phyloP scores from a whole-genome alignment of 1,140 invertebrate species.

The Heliconius eleuchia region DNA sequence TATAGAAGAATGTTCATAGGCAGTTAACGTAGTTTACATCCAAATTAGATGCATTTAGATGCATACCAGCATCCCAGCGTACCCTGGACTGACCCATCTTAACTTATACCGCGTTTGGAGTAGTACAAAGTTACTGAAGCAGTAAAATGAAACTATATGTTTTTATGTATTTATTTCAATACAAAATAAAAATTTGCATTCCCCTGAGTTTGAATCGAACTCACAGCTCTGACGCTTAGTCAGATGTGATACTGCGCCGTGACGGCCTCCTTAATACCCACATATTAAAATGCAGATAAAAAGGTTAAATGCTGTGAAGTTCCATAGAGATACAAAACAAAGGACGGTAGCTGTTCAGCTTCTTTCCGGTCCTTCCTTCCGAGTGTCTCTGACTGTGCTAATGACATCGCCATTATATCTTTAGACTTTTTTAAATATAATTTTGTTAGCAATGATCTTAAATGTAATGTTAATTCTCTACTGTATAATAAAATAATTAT shows the following conservation, averaged over 20 bases:
- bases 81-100: too few species aligned
- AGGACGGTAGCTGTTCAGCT: conserved; percentile 7
- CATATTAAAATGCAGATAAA: neutral
- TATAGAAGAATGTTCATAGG: neutral
- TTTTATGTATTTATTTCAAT: too few species aligned
- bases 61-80: neutral
- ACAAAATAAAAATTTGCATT: too few species aligned
- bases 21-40: neutral
- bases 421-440: conserved; percentile 1
- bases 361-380: conserved; percentile 13
- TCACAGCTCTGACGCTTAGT: too few species aligned
- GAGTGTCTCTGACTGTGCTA: conserved; percentile 5
- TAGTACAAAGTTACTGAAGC: too few species aligned
- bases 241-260: too few species aligned
- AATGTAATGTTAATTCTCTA: neutral
- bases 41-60: neutral
- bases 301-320: neutral
- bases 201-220: too few species aligned
- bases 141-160: too few species aligned
- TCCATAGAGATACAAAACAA: conserved; percentile 6
- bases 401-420: conserved; percentile 5
- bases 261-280: neutral
- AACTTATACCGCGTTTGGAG: too few species aligned
- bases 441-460: neutral
- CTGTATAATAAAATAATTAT: too few species aligned